Evolutionary conservation across 2,113 vertebrate genomes (phyloP), one percentile per base, ranked within the genome.

Genomic region (Mohoua ochrocephala): DNA sequence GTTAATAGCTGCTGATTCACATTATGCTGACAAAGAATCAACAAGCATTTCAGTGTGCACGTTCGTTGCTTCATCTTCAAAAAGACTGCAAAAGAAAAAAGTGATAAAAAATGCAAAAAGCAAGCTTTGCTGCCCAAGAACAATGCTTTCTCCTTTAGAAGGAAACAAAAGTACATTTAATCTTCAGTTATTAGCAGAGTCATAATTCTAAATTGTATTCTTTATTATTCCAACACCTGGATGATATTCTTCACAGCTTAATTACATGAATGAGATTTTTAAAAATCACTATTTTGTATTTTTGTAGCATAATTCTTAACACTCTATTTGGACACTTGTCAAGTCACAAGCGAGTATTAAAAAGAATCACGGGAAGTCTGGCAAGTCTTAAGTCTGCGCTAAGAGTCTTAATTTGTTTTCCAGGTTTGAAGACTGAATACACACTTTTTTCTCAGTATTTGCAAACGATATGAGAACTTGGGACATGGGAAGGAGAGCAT

Each of bases 1-100:
- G 89, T 80, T 96, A 95, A 84, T 54, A 96, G 92, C 92, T 97
- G 97, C 97, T 97, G 97, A 97, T 89, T 97, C 97, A 97, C 10
- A 79, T 69, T 94, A 57, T 95, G 96, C 96, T 97, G 96, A 98
- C 94, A 92, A 76, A 73, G 96, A 89, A 96, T 97, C 95, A 97
- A 69, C 53, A 91, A 93, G 96, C 97, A 87, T 91, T 97, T 97
- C 45, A 65, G 63, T 21, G 18, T 19, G 77, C 53, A 2, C 45
- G 35, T 35, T 82, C 79, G 84, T 8, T 82, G 61, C 78, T 85
- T 87, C 61, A 83, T 79, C 45, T 57, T 91, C 50, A 84, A 19
- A 39, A 45, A 52, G 27, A 56, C 30, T 78, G 68, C 47, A 75
- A 84, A 68, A 60, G 31, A 70, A 57, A 45, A 69, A 21, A 63